Evolutionary conservation across 2,113 vertebrate genomes (phyloP).

Genomic region (Gopherus flavomarginatus): DNA sequence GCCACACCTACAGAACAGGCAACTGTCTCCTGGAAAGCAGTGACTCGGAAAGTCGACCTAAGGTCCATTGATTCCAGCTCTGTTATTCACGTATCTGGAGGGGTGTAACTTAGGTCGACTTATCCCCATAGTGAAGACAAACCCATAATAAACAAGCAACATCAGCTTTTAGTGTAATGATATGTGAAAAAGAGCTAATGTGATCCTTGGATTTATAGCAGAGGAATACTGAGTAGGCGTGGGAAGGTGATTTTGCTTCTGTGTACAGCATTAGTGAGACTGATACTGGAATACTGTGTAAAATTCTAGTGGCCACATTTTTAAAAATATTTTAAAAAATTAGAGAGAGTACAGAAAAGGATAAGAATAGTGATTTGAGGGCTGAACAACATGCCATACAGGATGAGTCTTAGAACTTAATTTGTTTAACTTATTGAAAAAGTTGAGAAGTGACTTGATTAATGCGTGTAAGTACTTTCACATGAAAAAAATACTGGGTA

Average conservation of each 20-base stretch:
- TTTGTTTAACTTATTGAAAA: not conserved
- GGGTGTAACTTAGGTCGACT: too few relatives aligned
- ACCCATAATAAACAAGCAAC: not conserved
- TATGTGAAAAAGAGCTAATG: not conserved
- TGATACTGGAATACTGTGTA: not conserved
- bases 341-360: not conserved
- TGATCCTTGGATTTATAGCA: not conserved
- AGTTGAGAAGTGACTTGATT: not conserved
- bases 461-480: not conserved
- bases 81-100: too few relatives aligned
- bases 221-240: not conserved
- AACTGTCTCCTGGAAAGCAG: not conserved
- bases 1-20: not conserved
- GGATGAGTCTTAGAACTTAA: not conserved
- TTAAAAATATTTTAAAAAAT: not conserved
- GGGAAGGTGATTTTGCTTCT: not conserved
- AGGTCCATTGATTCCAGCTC: too few relatives aligned
- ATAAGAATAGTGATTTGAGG: not conserved
- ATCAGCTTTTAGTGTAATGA: not conserved
- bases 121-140: too few relatives aligned
- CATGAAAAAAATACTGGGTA: not conserved
- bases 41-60: rapidly evolving
- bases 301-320: not conserved
- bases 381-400: not conserved
- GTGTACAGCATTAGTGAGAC: not conserved